Conservation (phyloP, 2,888 invertebrate species). For the Cheilosia variabilis region DNA sequence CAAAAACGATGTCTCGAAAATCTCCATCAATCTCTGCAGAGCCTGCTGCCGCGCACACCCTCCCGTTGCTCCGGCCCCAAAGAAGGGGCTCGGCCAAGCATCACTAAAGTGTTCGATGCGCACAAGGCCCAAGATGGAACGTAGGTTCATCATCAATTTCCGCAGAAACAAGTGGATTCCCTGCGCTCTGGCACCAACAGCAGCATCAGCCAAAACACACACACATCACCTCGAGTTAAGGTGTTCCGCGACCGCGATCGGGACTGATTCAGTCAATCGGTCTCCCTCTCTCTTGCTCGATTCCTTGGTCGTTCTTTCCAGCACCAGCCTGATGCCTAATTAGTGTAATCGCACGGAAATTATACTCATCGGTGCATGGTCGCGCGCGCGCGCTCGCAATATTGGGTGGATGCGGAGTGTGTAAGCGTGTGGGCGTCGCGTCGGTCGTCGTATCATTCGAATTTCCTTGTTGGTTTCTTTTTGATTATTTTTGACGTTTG, state of each 20-base stretch:
- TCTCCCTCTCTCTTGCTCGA: background rate
- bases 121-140: constrained; percentile 15
- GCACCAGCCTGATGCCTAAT: constrained; percentile 59
- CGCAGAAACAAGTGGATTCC: constrained; percentile 76
- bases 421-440: constrained; percentile 54
- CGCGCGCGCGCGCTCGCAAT: constrained; percentile 29
- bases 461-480: constrained; percentile 67
- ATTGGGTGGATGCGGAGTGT: constrained; percentile 54
- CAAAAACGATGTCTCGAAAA: constrained; percentile 71
- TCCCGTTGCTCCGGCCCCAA: constrained; percentile 11
- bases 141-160: constrained; percentile 74
- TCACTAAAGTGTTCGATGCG: constrained; percentile 67
- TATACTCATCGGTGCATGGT: constrained; percentile 62
- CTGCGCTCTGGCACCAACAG: constrained; percentile 20
- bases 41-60: constrained; percentile 38
- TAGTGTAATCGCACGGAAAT: constrained; percentile 76
- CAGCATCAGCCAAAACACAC: constrained; percentile 28
- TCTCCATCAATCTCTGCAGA: constrained; percentile 69
- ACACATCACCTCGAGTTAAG: constrained; percentile 57
- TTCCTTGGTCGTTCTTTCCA: constrained; percentile 7
- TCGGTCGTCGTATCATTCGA: constrained; percentile 39
- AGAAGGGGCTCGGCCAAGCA: constrained; percentile 74
- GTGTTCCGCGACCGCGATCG: constrained; percentile 63
- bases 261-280: constrained; percentile 34
- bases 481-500: constrained; percentile 69